Percentiles rank a stretch among this genome's conserved stretches.
phyloP scores from a whole-genome alignment of 2,888 invertebrate genomes.

The Chironomus riparius region DNA sequence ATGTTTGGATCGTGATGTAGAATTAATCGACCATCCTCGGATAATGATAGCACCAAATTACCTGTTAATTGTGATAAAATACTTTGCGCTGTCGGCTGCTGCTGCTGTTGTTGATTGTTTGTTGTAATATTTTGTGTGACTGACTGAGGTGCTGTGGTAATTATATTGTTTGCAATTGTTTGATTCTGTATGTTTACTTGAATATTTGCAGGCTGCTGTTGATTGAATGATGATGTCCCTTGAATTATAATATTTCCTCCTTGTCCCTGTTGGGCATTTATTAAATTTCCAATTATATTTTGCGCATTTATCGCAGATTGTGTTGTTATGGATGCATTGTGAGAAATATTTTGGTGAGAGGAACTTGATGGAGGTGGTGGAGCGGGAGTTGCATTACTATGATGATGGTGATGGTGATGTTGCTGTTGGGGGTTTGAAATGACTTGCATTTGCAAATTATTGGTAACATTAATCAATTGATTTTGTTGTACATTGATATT shows the following conservation, averaged over 20 bases:
- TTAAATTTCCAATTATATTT: slow-evolving; percentile 24
- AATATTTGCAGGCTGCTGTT: slow-evolving; percentile 27
- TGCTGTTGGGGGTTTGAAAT: slow-evolving; percentile 27
- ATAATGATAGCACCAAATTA: slow-evolving; percentile 54
- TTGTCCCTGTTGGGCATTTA: slow-evolving; percentile 14
- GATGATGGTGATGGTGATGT: not conserved
- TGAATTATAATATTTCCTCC: slow-evolving; percentile 25
- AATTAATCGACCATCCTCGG: slow-evolving; percentile 58
- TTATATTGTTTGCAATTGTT: slow-evolving; percentile 27
- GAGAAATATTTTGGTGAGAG: slow-evolving; percentile 3
- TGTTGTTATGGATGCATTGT: slow-evolving; percentile 3
- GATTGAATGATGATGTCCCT: not conserved
- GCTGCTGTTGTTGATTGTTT: slow-evolving; percentile 25
- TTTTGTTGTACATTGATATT: slow-evolving; percentile 28
- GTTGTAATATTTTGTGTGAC: slow-evolving; percentile 27
- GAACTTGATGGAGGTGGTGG: slow-evolving; percentile 19
- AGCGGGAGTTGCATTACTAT: not conserved
- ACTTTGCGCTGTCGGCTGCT: slow-evolving; percentile 31
- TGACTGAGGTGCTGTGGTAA: slow-evolving; percentile 32
- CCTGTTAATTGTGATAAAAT: slow-evolving; percentile 50
- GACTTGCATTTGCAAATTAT: slow-evolving; percentile 28
- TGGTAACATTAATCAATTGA: slow-evolving; percentile 28
- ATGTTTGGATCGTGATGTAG: slow-evolving; percentile 55
- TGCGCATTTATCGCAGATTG: slow-evolving; percentile 7
- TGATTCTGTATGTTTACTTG: slow-evolving; percentile 28